phyloP scores from a whole-genome alignment of 2,113 vertebrate genomes.

The Gulo gulo region DNA sequence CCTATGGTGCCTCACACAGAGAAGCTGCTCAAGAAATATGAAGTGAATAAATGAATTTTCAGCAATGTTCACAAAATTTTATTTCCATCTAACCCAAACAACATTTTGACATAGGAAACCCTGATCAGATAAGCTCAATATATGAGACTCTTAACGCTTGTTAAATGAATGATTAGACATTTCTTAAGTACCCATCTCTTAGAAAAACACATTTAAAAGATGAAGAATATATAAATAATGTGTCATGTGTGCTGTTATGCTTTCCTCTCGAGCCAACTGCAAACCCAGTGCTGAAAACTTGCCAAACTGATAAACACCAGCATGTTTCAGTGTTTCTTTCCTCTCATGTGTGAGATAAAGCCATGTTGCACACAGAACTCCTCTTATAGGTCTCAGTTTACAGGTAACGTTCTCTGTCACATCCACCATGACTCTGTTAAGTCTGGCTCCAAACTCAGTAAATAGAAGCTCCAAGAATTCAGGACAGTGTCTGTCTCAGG shows the following conservation, averaged over 20 bases:
- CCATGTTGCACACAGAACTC: neutral
- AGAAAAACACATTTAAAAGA: neutral
- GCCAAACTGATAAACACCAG: neutral
- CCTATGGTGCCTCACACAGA: neutral
- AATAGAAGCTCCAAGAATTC: neutral
- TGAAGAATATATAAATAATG: neutral
- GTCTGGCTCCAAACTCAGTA: neutral
- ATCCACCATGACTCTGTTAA: neutral
- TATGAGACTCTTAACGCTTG: neutral
- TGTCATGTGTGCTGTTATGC: neutral
- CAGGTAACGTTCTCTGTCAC: neutral
- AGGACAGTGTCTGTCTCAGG: neutral
- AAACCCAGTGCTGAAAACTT: neutral
- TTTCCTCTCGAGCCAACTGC: neutral
- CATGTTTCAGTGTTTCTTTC: neutral
- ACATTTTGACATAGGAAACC: neutral
- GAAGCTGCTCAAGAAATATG: neutral
- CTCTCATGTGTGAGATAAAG: neutral
- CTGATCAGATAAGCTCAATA: neutral
- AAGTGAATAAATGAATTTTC: neutral
- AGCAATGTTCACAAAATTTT: neutral
- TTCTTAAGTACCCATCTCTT: neutral
- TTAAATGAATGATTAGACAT: neutral
- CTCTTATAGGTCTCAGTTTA: neutral
- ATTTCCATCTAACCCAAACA: neutral